Base-by-base conservation (phyloP, 2,797 vertebrate genomes). In the Alosa sapidissima region DNA sequence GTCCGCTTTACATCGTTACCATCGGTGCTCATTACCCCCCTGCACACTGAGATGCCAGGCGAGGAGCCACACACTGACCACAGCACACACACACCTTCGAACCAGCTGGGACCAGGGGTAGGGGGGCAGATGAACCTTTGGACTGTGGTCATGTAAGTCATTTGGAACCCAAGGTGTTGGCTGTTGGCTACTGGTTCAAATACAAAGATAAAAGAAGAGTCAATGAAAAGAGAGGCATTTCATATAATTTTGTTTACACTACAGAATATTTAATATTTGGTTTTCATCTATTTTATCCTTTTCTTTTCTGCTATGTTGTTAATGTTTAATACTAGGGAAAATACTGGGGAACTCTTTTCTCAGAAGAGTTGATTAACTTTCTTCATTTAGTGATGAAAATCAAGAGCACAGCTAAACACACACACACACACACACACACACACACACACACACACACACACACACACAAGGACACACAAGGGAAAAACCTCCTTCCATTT, bases 1-100 rank as follows among this genome's bases (percentile, higher is more conserved):
- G 91, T 91, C 87, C 91, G 91, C 91, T 93, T 94, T 93, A 93
- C 91, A 93, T 93, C 94, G 92, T 93, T 92, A 93, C 90, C 84
- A 84, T 89, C 85, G 88, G 85, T 85, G 83, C 85, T 83, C 84
- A 85, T 89, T 85, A 85, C 75, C 85, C 78, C 89, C 90, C 84
- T 81, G 47, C 84, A 52, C 85, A 9, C 58, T 9, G 21, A 24
- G 58, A 62, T 62, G 58, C 58, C 58, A 62, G n/a, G 21, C 13
- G n/a, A 62, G 19, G 55, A 58, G 62, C 28, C 33, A 72, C 65
- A 33, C 65, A 4, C 65, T 41, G 33, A 72, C 65, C 65, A 33
- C 33, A 13, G 13, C 5, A 58, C 55, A 58, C 55, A 54, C 52
- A 54, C 52, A 54, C n/a, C 48, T 84, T 84, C 72, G 82, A n/a